Evolutionary conservation across 2,888 invertebrate species (phyloP), one percentile per base, ranked within the genome.

Genomic region (Dasysyrphus albostriatus): DNA sequence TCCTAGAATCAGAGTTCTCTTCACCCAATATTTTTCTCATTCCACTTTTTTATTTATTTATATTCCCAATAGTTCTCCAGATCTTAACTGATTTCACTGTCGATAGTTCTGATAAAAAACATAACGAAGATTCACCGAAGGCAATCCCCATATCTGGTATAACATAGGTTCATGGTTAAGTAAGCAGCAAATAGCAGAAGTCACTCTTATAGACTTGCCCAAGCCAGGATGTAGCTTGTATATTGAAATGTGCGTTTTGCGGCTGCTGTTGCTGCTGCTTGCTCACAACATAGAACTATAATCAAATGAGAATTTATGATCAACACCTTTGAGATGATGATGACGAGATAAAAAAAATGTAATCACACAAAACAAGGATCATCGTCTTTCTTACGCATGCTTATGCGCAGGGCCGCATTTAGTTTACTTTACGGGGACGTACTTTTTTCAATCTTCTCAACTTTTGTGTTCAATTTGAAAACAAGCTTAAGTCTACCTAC

Each of bases 301-400:
- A 91, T 90, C 91, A 91, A 91, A 91, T 90, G 90, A 91, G 90
- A 92, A 91, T 91, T 91, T 91, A 92, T 92, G 92, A 92, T 91
- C 91, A 91, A 91, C 92, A 92, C 92, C 92, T 91, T 91, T 90
- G 89, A 90, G 90, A 88, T 88, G 87, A 81, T 75, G 79, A 88
- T 79, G 72, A 69, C 69, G 51, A 87, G 83, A 88, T 85, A 85
- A 88, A 83, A 81, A 73, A 77, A 77, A 76, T 74, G 54, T 84
- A 84, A 84, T 84, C 84, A 82, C 77, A 72, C 32, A 63, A 58
- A 80, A 67, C 75, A 61, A 69, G 69, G 69, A 75, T 63, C 69
- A 56, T 16, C 56, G 34, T 56, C 37, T 58, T 47, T 56, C 81
- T 75, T 72, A 67, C 74, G 59, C 65, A 65, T 61, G 42, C 7